A percentile compares a stretch with the other conserved stretches of the same genome.
These are phyloP conservation scores for Ferdinandea cuprea DNA, from an alignment of 2,888 invertebrate species.

Conservation along the genomic window DNA sequence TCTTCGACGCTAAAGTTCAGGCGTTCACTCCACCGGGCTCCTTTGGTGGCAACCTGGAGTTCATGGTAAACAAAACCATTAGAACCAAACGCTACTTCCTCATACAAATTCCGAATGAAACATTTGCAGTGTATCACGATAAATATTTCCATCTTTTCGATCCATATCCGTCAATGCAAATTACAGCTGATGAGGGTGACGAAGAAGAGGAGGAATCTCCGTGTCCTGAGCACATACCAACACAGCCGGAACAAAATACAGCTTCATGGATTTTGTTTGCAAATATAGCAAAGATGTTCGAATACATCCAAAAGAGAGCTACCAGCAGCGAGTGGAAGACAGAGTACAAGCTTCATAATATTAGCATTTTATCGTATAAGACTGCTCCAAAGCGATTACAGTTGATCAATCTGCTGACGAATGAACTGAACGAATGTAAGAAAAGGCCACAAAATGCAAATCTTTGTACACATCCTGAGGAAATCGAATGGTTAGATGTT, in stretches of 20 bases:
- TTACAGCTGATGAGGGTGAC: conserved; percentile 75
- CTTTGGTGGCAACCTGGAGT: conserved; percentile 74
- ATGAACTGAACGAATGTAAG: conserved; percentile 76
- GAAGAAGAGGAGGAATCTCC: conserved; percentile 52
- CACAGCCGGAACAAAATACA: conserved; percentile 79
- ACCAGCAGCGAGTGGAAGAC: conserved; percentile 77
- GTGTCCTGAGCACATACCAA: conserved; percentile 33
- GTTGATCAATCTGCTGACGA: conserved; percentile 79
- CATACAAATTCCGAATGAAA: conserved; percentile 85
- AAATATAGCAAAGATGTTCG: conserved; percentile 77
- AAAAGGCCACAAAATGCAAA: conserved; percentile 73
- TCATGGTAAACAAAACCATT: conserved; percentile 78
- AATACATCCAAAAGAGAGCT: conserved; percentile 79
- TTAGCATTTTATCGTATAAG: conserved; percentile 79
- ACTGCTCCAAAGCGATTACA: conserved; percentile 79
- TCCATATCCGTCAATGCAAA: conserved; percentile 84
- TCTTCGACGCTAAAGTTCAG: conserved; percentile 85
- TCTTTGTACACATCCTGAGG: conserved; percentile 80
- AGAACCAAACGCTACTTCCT: conserved; percentile 84
- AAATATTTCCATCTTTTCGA: conserved; percentile 86
- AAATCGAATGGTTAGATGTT: conserved; percentile 80
- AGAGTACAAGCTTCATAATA: conserved; percentile 78
- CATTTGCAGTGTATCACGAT: conserved; percentile 85
- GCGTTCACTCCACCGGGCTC: conserved; percentile 84
- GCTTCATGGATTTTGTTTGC: conserved; percentile 82